Base-by-base conservation (phyloP, 2,113 vertebrate genomes). In the Engystomops pustulosus region DNA sequence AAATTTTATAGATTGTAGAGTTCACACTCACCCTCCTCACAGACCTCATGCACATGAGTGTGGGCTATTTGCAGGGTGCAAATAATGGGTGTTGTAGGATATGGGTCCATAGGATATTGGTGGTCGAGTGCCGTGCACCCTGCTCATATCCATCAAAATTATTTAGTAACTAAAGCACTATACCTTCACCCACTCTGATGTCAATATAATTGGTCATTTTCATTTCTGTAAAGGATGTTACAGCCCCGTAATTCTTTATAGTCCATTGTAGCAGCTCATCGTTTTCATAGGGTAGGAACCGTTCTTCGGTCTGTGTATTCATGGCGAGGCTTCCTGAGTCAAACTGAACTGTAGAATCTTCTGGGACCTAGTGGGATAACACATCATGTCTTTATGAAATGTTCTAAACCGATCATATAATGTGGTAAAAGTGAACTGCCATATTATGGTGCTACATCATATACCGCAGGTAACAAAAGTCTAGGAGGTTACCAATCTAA, bases 131-230 rank as follows among this genome's bases (percentile, higher is more conserved):
- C n/a, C n/a, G n/a, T n/a, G n/a, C n/a, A n/a, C n/a, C n/a, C n/a
- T n/a, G n/a, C n/a, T n/a, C n/a, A n/a, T n/a, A n/a, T n/a, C n/a
- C n/a, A n/a, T n/a, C n/a, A n/a, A n/a, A n/a, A n/a, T n/a, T n/a
- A n/a, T n/a, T n/a, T n/a, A n/a, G n/a, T n/a, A n/a, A n/a, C n/a
- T 62, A 5, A 27, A 6, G 30, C 60, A 67, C 65, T 68, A 87
- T 91, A 99, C 98, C 98, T 96, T 99, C 98, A 87, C 98, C 98
- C 79, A 99, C 96, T 96, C 98, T 99, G 92, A 99, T 96, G 87
- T 96, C 96, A 91, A 99, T 91, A 77, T 97, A 96, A 86, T 93
- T 94, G 81, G 97, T 94, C 90, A 96, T 93, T 93, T 94, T 95
- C 87, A 99, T 92, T 90, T 99, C 98, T 0, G 96, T 96, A 93